Base-by-base conservation (phyloP, 2,888 invertebrate species). In the Lithophane leautieri region DNA sequence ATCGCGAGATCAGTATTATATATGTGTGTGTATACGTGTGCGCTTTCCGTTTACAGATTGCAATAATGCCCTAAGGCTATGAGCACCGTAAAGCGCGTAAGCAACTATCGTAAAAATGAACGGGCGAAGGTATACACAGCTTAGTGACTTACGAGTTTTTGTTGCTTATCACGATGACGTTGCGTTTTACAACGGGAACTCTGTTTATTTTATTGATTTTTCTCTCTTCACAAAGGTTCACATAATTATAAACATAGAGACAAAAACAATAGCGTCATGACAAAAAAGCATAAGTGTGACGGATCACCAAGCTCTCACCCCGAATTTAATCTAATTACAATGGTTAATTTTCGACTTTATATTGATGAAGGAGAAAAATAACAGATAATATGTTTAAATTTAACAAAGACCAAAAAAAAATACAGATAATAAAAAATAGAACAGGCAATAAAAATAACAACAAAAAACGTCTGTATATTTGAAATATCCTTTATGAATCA, bases 31-130 rank as follows among this genome's bases (percentile, higher is more conserved):
- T 67, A 16, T 42, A 66, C 47, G 50, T 61, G 60, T 70, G 68
- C 73, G 81, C 44, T 70, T 84, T 79, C 50, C 61, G 74, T 62
- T 84, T 82, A 70, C 69, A 82, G 60, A 82, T 73, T 78, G 80
- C 70, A 83, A 81, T 77, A 83, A 75, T 70, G 56, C 61, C 58
- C 60, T 78, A 81, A 81, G 60, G 63, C 61, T 44, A 44, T 25
- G 50, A 42, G 28, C 61, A 65, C 44, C 68, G 61, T 62, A 52
- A 74, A 70, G 28, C 34, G 73, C 42, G 58, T 63, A 68, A 66
- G 81, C 79, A 65, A 73, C 40, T 54, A 66, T 44, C 42, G 58
- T 60, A 50, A 75, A 71, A 58, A 66, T 50, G 12, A 50, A 44
- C 12, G 42, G 19, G 34, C 9, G 16, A 52, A 50, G 25, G 40